Percentiles rank a stretch among this genome's conserved stretches.
These are phyloP conservation scores for Cyanocitta stelleri DNA, from an alignment of 2,113 vertebrate species.

Conservation along the genomic window DNA sequence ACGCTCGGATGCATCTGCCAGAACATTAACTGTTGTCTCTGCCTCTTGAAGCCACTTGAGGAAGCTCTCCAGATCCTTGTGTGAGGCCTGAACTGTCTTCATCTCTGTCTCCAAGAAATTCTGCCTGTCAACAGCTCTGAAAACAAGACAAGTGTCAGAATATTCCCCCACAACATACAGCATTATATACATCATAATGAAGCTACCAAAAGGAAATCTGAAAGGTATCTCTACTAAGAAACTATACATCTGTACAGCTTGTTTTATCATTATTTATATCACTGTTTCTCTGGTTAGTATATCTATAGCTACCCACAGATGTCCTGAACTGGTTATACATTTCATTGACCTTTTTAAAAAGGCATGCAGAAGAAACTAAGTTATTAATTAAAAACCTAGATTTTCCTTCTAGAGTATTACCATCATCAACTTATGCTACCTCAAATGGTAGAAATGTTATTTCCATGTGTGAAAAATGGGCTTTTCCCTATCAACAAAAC, in stretches of 20 bases:
- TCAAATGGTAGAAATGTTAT: not conserved
- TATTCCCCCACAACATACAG: not conserved
- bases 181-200: not conserved
- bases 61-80: conserved; percentile 87
- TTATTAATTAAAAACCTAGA: not conserved
- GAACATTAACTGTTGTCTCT: conserved; percentile 86
- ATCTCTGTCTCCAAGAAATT: conserved; percentile 83
- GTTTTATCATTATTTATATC: not conserved
- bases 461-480: not conserved
- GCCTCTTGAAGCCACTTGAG: conserved; percentile 95
- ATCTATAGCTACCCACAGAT: not conserved
- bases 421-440: not conserved
- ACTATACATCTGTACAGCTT: not conserved
- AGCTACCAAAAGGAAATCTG: not conserved
- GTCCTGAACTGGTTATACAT: not conserved
- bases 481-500: not conserved
- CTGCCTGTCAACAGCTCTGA: conserved; percentile 83
- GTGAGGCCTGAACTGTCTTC: conserved; percentile 81
- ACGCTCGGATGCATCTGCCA: conserved; percentile 84
- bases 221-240: not conserved
- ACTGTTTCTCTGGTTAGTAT: not conserved
- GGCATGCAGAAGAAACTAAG: not conserved
- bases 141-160: conserved; percentile 4
- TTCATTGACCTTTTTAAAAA: not conserved
- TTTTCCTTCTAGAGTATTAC: not conserved